Evolutionary conservation across 2,113 vertebrate species (phyloP).

Genomic region (Lanius ludovicianus): DNA sequence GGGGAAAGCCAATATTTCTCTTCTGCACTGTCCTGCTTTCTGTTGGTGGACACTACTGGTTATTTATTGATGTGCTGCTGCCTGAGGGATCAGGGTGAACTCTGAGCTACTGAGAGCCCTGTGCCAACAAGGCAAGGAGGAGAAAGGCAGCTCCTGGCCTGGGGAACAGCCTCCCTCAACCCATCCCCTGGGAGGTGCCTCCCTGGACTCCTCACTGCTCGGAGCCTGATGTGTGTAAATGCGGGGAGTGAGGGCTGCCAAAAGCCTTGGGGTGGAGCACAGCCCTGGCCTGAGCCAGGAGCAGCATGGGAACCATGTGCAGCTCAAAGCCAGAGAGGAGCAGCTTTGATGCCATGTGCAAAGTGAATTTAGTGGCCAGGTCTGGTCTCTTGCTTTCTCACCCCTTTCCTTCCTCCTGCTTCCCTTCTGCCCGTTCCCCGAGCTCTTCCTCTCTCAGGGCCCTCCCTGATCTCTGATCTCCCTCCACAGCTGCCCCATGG

Average conservation of each 20-base stretch:
- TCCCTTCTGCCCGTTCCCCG: not conserved
- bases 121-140: not conserved
- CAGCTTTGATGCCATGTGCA: not conserved
- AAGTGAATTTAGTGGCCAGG: not conserved
- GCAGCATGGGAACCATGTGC: not conserved
- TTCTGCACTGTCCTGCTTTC: not conserved
- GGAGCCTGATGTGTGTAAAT: not conserved
- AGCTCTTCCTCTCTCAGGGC: not conserved
- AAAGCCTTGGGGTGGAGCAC: not conserved
- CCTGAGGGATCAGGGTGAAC: not conserved
- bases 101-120: not conserved
- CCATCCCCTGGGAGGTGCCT: not conserved
- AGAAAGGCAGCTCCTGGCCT: not conserved
- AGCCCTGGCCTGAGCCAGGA: not conserved
- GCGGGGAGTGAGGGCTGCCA: not conserved
- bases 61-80: not conserved
- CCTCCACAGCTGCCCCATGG: conserved; percentile 83
- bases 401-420: not conserved
- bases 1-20: not conserved
- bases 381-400: not conserved
- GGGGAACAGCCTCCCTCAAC: not conserved
- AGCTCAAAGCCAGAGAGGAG: not conserved
- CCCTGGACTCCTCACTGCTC: not conserved
- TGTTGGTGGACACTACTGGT: not conserved
- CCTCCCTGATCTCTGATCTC: conserved; percentile 15